A percentile compares a stretch with the other conserved stretches of the same genome.
Conservation (phyloP, 2,797 vertebrate genomes). For the Ctenosaura bakeri region DNA sequence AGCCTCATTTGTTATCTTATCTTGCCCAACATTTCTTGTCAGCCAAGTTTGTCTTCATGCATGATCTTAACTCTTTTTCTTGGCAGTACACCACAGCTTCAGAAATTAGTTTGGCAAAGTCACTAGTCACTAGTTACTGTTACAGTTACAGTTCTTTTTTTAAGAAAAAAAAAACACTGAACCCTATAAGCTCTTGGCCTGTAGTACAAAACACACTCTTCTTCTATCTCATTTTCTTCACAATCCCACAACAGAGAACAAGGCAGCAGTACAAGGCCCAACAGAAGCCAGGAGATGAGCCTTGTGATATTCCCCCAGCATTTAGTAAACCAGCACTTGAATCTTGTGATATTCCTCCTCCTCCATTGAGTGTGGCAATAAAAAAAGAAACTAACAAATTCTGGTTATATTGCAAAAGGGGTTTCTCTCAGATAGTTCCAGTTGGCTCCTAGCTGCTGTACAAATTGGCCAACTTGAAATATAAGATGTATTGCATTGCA, state of each 20-base stretch:
- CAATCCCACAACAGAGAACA: background rate
- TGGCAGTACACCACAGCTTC: background rate
- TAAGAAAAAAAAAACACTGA: background rate
- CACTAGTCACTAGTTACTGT: too few species aligned
- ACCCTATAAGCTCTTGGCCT: background rate
- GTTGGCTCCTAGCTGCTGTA: background rate
- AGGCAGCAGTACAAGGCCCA: background rate
- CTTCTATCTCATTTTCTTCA: too few species aligned
- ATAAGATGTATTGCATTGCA: background rate
- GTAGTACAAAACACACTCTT: background rate
- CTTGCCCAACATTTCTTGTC: slow-evolving; percentile 1
- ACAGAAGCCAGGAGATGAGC: background rate
- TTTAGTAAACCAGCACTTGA: background rate
- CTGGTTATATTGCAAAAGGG: background rate
- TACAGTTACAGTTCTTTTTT: background rate
- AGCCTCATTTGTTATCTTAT: slow-evolving; percentile 6
- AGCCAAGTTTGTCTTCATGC: slow-evolving; percentile 9
- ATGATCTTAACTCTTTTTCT: slow-evolving; percentile 24
- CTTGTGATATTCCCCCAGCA: background rate
- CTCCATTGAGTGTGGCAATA: background rate
- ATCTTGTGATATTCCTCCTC: background rate
- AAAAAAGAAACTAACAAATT: background rate
- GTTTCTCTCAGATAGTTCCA: background rate
- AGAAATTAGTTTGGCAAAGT: background rate
- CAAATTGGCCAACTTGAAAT: background rate